These are phyloP conservation scores for Penaeus indicus DNA, from an alignment of 1,140 invertebrate genomes.

Conservation along the genomic window DNA sequence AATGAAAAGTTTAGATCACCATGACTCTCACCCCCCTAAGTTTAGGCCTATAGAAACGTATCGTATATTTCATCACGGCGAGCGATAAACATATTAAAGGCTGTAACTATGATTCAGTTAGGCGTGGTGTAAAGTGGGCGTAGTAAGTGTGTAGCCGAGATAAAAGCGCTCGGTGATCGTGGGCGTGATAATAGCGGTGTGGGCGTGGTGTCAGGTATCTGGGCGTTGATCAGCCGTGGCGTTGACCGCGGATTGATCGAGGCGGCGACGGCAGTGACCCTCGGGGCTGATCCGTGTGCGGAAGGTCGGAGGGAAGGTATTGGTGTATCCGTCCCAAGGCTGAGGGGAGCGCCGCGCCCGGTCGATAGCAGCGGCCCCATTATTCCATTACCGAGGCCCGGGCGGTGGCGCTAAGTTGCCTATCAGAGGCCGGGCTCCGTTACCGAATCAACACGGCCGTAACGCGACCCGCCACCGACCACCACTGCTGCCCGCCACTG, in stretches of 20 bases:
- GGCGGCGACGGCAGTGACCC: background rate
- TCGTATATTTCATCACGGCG: too few relatives aligned
- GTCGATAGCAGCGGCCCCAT: constrained; percentile 66
- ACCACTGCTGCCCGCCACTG: constrained; percentile 63
- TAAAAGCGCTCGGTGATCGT: too few relatives aligned
- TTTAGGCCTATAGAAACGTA: too few relatives aligned
- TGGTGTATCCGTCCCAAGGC: constrained; percentile 32
- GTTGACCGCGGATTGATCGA: constrained; percentile 10
- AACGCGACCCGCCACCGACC: constrained; percentile 65
- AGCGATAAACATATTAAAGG: too few relatives aligned
- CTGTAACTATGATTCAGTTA: too few relatives aligned
- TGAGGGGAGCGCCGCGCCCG: constrained; percentile 56
- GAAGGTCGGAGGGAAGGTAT: constrained; percentile 41
- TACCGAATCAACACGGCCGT: constrained; percentile 67
- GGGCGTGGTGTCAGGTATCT: constrained; percentile 33
- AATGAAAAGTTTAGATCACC: too few relatives aligned
- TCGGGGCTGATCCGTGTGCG: background rate
- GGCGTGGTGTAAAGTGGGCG: background rate
- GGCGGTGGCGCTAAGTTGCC: constrained; percentile 65
- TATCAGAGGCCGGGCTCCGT: constrained; percentile 65
- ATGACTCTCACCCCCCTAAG: too few relatives aligned
- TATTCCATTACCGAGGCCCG: constrained; percentile 66
- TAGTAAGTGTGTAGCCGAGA: too few relatives aligned
- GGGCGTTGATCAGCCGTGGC: constrained; percentile 19
- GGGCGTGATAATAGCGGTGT: constrained; percentile 4